Conservation (phyloP, 2,113 vertebrate genomes). For the Trogon surrucura region DNA sequence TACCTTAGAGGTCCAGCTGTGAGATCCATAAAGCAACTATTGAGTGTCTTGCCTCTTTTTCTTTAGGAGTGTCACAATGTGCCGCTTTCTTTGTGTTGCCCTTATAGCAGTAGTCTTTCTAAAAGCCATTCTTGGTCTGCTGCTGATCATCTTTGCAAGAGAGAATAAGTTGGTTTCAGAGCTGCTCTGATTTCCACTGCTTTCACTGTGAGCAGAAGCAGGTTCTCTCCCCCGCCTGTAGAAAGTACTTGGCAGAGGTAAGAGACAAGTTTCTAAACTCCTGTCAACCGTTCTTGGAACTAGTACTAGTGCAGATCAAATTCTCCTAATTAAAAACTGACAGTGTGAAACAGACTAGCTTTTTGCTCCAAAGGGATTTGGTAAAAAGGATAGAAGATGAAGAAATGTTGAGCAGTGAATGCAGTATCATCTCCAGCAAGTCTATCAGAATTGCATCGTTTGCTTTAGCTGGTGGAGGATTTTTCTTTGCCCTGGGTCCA, state of each 20-base stretch:
- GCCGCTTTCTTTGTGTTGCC: constrained; percentile 1
- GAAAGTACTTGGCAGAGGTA: not conserved
- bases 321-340: constrained; percentile 21
- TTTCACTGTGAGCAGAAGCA: not conserved
- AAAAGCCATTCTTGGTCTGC: not conserved
- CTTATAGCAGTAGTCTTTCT: not conserved
- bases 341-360: not conserved
- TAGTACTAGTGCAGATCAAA: not conserved
- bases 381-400: not conserved
- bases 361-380: not conserved
- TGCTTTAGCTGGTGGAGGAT: not conserved
- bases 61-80: not conserved
- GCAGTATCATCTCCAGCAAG: not conserved
- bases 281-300: not conserved
- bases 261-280: not conserved
- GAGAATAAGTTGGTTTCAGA: not conserved
- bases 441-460: not conserved
- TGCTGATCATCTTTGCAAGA: not conserved
- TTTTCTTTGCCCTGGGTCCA: not conserved
- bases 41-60: not conserved
- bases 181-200: not conserved
- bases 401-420: not conserved
- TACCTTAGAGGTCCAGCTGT: not conserved
- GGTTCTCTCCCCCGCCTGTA: not conserved
- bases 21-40: not conserved